Base-by-base conservation (phyloP, 2,113 vertebrate species). In the Perca flavescens region DNA sequence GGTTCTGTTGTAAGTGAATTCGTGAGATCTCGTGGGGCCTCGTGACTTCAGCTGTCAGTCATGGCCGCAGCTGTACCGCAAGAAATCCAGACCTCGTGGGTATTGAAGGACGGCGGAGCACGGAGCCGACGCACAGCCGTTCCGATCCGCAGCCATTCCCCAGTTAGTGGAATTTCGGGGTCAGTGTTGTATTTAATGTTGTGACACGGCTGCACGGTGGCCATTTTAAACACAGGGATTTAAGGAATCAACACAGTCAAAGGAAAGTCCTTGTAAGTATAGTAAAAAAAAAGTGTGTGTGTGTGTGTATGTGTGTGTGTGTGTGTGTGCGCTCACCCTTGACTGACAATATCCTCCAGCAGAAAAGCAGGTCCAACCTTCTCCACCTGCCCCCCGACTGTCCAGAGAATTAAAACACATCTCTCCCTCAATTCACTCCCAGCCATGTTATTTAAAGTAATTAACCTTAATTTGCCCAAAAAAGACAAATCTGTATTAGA, bases 391-490 rank as follows among this genome's bases (percentile, higher is more conserved):
- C 82, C 87, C 87, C 92, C 80, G 93, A 95, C 93, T 96, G 96
- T 96, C 96, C 91, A 93, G 95, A 97, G 97, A 96, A 96, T 96
- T 91, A 96, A 94, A 95, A 93, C 91, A 94, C 93, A 96, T 96
- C 95, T 96, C 91, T 82, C 63, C 93, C 95, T 95, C 95, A 92
- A 91, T 94, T 94, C 88, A 95, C 97, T 97, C 96, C 94, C 93
- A 97, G 97, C 96, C 92, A 97, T 97, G 96, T 97, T 97, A 98
- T 98, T 98, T 97, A 96, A 97, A 98, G 97, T 98, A 97, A 99
- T 99, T 99, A 99, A 98, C 97, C 97, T 98, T 98, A 97, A 98
- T 99, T 98, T 98, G 96, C 94, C 92, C 84, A 93, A 93, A 95
- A 95, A 92, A 94, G 91, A 92, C 95, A 96, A 97, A 97, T 97